phyloP scores from a whole-genome alignment of 2,888 invertebrate species.

The Tanytarsus gracilentus region DNA sequence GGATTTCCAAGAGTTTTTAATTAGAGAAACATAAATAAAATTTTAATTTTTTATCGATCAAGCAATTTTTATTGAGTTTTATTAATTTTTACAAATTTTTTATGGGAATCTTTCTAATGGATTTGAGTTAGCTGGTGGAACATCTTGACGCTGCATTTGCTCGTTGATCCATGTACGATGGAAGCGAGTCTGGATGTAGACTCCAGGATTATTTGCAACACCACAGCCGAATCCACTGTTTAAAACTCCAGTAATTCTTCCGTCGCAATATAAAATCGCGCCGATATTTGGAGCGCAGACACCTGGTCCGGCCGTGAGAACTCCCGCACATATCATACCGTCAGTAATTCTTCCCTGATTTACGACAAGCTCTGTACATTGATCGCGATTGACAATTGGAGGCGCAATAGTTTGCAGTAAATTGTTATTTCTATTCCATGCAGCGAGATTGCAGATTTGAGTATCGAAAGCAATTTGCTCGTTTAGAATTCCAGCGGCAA shows the following conservation, averaged over 20 bases:
- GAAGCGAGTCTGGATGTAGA: constrained; percentile 30
- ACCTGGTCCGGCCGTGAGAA: background rate
- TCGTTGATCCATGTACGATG: constrained; percentile 29
- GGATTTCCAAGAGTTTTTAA: constrained; percentile 1
- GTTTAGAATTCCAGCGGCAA: constrained; percentile 28
- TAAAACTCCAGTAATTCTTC: constrained; percentile 29
- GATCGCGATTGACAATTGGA: constrained; percentile 21
- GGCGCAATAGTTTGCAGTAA: background rate
- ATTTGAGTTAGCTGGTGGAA: background rate
- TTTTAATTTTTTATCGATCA: background rate
- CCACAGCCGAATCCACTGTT: constrained; percentile 23
- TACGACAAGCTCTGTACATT: constrained; percentile 19
- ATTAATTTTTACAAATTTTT: background rate
- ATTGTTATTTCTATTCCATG: constrained; percentile 22
- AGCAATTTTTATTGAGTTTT: background rate
- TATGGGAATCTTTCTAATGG: constrained; percentile 16
- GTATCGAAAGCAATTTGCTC: constrained; percentile 27
- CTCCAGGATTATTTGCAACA: constrained; percentile 27
- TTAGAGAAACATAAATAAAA: background rate
- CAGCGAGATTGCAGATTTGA: constrained; percentile 29
- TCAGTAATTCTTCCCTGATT: constrained; percentile 23
- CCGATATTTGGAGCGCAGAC: constrained; percentile 26
- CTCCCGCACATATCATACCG: constrained; percentile 29
- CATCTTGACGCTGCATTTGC: constrained; percentile 17
- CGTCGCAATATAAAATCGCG: constrained; percentile 30